A percentile compares a stretch with the other conserved stretches of the same genome.
Conservation (phyloP, 2,888 invertebrate genomes). For the Drosophila neutralis region DNA sequence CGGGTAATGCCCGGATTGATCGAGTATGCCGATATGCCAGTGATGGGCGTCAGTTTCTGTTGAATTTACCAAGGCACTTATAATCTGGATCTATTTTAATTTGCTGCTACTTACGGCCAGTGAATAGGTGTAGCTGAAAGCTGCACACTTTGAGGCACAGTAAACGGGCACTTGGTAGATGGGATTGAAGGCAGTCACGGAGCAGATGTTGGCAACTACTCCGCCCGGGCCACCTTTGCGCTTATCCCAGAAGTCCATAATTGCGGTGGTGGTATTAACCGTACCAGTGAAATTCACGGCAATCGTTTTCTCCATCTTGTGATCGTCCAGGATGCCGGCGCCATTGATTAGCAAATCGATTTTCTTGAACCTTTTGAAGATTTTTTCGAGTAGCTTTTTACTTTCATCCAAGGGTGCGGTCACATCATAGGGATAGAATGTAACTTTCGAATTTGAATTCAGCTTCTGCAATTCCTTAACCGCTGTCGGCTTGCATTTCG, state of each 20-base stretch:
- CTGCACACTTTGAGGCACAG: conserved; percentile 83
- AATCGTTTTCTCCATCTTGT: conserved; percentile 68
- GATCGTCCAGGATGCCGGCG: conserved; percentile 71
- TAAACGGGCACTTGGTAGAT: conserved; percentile 80
- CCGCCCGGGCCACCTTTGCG: conserved; percentile 84
- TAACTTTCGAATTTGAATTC: conserved; percentile 53
- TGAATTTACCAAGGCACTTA: not conserved
- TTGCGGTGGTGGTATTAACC: conserved; percentile 77
- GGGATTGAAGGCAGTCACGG: conserved; percentile 79
- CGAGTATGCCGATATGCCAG: conserved; percentile 68
- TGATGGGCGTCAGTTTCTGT: conserved; percentile 60
- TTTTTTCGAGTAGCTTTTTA: conserved; percentile 61
- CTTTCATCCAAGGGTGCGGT: conserved; percentile 64
- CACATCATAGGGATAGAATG: conserved; percentile 69
- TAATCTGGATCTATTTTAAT: not conserved
- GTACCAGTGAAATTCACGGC: conserved; percentile 70
- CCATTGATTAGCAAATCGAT: conserved; percentile 78
- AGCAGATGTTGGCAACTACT: conserved; percentile 83
- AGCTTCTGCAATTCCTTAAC: conserved; percentile 19
- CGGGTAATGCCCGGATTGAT: conserved; percentile 72
- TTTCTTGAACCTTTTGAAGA: conserved; percentile 54
- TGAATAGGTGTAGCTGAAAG: conserved; percentile 83
- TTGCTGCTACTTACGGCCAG: conserved; percentile 72
- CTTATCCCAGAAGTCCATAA: conserved; percentile 84
- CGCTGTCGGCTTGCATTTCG: conserved; percentile 54